phyloP scores from a whole-genome alignment of 2,888 invertebrate species.

The Boloria euphrosyne region DNA sequence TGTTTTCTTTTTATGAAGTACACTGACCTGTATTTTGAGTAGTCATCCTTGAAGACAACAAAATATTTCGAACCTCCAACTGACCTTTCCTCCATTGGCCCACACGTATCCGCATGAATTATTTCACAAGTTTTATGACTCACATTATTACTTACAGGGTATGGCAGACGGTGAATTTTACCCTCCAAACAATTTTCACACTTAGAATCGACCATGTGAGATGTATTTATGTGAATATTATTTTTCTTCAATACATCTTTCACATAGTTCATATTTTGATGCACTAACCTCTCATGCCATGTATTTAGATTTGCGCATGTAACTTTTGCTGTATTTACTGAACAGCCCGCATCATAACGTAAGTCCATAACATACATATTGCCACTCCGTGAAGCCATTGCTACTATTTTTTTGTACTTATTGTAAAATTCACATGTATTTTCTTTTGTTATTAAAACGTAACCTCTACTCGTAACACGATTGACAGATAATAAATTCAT shows the following conservation, averaged over 20 bases:
- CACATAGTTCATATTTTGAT: constrained; percentile 26
- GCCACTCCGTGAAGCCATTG: too few species aligned
- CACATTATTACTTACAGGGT: constrained; percentile 4
- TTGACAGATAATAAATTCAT: constrained; percentile 39
- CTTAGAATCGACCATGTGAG: background rate
- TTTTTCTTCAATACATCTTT: constrained; percentile 27
- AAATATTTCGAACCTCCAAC: constrained; percentile 43
- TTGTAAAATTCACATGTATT: too few species aligned
- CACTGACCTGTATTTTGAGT: constrained; percentile 31
- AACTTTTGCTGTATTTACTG: too few species aligned
- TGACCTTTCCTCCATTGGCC: constrained; percentile 40
- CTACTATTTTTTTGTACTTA: too few species aligned
- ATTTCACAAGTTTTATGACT: constrained; percentile 39
- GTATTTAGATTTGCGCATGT: constrained; percentile 7
- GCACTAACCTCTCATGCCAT: constrained; percentile 34
- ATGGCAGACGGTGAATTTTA: constrained; percentile 32
- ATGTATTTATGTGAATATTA: constrained; percentile 32
- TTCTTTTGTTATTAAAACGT: background rate
- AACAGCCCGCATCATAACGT: too few species aligned
- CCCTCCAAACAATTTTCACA: constrained; percentile 38
- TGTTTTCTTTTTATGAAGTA: constrained; percentile 37
- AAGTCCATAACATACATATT: too few species aligned
- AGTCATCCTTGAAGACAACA: constrained; percentile 44
- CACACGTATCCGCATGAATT: constrained; percentile 33
- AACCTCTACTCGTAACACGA: constrained; percentile 21